A percentile compares a stretch with the other conserved stretches of the same genome.
phyloP scores from a whole-genome alignment of 2,888 invertebrate species.

The Stenolophus ochropezus region DNA sequence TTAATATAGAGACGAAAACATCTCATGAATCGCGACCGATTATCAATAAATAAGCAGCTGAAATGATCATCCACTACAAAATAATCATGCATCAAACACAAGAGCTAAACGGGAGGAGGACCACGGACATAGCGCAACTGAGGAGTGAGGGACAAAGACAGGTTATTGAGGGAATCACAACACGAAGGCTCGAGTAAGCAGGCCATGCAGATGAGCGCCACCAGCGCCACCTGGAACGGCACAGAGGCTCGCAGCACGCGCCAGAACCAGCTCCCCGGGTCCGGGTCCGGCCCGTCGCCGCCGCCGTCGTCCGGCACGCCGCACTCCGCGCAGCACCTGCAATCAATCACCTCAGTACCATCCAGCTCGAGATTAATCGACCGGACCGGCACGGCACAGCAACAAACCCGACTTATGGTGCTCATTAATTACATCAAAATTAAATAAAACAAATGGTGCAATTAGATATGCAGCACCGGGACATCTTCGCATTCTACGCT shows the following conservation, averaged over 20 bases:
- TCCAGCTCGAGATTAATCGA: constrained; percentile 66
- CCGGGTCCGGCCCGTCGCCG: constrained; percentile 70
- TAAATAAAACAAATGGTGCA: constrained; percentile 38
- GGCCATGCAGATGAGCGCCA: constrained; percentile 83
- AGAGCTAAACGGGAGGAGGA: constrained; percentile 84
- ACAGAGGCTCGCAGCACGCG: constrained; percentile 83
- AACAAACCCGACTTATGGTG: constrained; percentile 63
- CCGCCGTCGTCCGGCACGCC: not conserved
- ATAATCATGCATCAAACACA: constrained; percentile 12
- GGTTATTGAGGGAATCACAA: constrained; percentile 86
- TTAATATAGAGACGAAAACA: not conserved
- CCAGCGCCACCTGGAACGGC: constrained; percentile 84
- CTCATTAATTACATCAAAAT: constrained; percentile 42
- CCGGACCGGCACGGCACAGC: constrained; percentile 63
- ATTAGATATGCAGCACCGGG: constrained; percentile 35
- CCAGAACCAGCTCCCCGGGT: constrained; percentile 81
- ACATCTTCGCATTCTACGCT: not conserved
- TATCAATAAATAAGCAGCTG: constrained; percentile 14
- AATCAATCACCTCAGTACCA: not conserved
- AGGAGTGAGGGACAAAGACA: constrained; percentile 85
- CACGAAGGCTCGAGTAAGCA: constrained; percentile 86
- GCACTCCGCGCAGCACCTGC: not conserved
- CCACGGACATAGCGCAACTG: constrained; percentile 88
- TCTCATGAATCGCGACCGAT: not conserved
- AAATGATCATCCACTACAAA: constrained; percentile 21